Base-by-base conservation (phyloP, 1,140 invertebrate species). In the Aricia agestis region DNA sequence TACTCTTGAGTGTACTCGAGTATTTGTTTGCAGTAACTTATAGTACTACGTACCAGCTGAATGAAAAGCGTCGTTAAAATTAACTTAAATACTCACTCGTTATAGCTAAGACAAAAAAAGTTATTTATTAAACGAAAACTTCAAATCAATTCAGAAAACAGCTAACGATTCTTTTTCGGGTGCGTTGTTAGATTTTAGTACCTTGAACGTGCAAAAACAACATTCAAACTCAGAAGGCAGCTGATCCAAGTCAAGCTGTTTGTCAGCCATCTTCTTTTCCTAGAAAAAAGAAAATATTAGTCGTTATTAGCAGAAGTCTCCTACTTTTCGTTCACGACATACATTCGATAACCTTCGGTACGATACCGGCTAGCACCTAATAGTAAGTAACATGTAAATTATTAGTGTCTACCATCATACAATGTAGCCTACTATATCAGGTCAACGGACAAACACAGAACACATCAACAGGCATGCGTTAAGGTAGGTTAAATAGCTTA, bases 141-240 rank as follows among this genome's bases (percentile, higher is more conserved):
- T 61, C 42, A 61, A 70, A 61, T 65, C 63, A 65, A 25, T 63
- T 42, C 18, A 65, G 61, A 45, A 70, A 63, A 65, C 25, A 25
- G 42, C 41, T 70, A 65, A 61, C 63, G 63, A 63, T 70, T 63
- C 59, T 70, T 61, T 63, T 6, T 19, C 45, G 58, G 67, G 69
- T 58, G 65, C 66, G 58, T 45, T 69, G 82, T 88, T 90, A 89
- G 80, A 82, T 78, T 78, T 90, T 92, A 94, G 94, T 97, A 97
- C 97, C 96, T 97, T 97, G 89, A 96, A 95, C 89, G 96, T 96
- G 95, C 97, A 97, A 96, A 97, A 97, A 95, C 97, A 97, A 96
- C 97, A 97, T 95, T 97, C 97, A 94, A 97, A 97, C 94, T 97
- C 96, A 94, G 95, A 97, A 93, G 96, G 96, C 92, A 97, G 90